Conservation (phyloP, 2,888 invertebrate genomes). For the Agrypnus murinus region DNA sequence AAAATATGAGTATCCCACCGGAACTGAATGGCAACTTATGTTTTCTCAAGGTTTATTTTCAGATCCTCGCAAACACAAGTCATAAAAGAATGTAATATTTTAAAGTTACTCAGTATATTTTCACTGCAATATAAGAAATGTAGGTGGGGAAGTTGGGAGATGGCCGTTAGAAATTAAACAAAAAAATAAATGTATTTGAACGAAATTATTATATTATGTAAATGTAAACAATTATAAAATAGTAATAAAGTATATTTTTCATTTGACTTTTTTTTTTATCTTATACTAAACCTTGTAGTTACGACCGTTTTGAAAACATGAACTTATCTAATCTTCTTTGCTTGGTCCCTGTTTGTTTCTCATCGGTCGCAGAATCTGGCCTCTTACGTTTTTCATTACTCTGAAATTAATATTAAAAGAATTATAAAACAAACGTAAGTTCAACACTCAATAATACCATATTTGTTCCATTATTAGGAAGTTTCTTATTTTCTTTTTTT, state of each 20-base stretch:
- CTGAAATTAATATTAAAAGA: conserved; percentile 5
- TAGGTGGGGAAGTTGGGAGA: too few relatives aligned
- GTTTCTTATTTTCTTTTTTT: conserved; percentile 59
- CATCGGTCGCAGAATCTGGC: conserved; percentile 62
- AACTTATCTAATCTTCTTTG: conserved; percentile 72
- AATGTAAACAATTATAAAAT: too few relatives aligned
- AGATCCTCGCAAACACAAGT: conserved; percentile 59
- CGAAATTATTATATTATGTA: too few relatives aligned
- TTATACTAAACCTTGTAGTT: not conserved
- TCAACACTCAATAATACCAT: too few relatives aligned
- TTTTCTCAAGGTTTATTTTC: conserved; percentile 77
- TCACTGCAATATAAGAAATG: too few relatives aligned
- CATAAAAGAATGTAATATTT: conserved; percentile 30
- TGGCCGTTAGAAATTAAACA: too few relatives aligned
- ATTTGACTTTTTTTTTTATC: too few relatives aligned
- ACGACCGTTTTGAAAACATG: conserved; percentile 64
- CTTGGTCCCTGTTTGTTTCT: conserved; percentile 68
- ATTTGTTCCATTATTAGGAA: conserved; percentile 26
- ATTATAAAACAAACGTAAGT: too few relatives aligned
- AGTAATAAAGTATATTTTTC: too few relatives aligned
- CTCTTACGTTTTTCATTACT: conserved; percentile 64
- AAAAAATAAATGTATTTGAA: too few relatives aligned
- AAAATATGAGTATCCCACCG: conserved; percentile 84
- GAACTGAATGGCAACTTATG: conserved; percentile 84
- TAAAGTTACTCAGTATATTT: conserved; percentile 1